A percentile compares a stretch with the other conserved stretches of the same genome.
phyloP scores from a whole-genome alignment of 2,888 invertebrate species.

The Aleiodes leptofemur region DNA sequence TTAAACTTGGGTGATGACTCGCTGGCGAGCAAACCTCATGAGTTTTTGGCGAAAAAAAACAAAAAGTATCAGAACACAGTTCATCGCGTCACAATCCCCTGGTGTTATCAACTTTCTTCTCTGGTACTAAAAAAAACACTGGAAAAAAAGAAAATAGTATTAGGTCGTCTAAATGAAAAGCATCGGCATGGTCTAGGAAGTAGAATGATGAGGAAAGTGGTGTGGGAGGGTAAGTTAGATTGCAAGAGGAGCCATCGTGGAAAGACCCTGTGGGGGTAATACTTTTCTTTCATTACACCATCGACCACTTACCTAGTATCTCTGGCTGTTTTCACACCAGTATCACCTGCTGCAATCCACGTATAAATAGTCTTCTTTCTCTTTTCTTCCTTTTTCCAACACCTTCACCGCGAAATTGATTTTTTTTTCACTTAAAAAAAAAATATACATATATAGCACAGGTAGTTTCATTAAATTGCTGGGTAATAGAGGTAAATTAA shows the following conservation, averaged over 20 bases:
- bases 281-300: conserved; percentile 26
- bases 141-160: conserved; percentile 2
- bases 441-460: too few species aligned
- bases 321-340: background rate
- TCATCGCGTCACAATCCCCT: conserved; percentile 20
- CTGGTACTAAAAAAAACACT: background rate
- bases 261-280: background rate
- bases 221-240: background rate
- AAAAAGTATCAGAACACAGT: background rate
- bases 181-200: background rate
- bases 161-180: conserved; percentile 30
- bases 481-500: too few species aligned
- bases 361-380: too few species aligned
- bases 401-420: background rate
- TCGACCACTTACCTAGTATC: conserved; percentile 11
- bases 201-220: background rate
- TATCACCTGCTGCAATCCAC: too few species aligned
- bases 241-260: background rate
- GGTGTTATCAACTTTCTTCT: conserved; percentile 11
- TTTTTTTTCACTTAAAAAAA: background rate
- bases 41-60: background rate
- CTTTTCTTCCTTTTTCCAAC: background rate
- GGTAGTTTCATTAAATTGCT: too few species aligned
- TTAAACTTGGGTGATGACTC: conserved; percentile 9
- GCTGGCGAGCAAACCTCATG: background rate